These are phyloP conservation scores for Sinotaia quadrata DNA, from an alignment of 2,888 invertebrate species.

Conservation along the genomic window DNA sequence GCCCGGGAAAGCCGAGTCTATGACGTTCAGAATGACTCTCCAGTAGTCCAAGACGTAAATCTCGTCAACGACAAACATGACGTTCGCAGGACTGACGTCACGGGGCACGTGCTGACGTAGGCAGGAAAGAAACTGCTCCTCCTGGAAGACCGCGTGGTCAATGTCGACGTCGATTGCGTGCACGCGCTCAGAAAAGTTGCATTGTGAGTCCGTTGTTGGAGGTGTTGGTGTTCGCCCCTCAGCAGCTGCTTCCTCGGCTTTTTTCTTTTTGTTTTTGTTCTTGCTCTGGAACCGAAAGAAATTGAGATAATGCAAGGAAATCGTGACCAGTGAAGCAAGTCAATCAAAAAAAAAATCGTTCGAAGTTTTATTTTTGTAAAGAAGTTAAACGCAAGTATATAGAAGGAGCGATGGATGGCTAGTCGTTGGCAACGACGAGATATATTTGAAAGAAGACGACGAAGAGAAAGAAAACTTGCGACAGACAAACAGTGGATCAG, in stretches of 20 bases:
- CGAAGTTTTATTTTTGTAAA: too few relatives aligned
- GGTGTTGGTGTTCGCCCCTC: not conserved
- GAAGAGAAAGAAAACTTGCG: too few relatives aligned
- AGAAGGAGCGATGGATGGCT: too few relatives aligned
- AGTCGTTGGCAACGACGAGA: too few relatives aligned
- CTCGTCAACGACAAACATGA: conserved; percentile 39
- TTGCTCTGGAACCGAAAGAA: conserved; percentile 11
- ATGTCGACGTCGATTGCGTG: conserved; percentile 22
- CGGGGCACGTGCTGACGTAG: conserved; percentile 6
- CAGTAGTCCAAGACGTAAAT: conserved; percentile 38
- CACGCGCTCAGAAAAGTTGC: conserved; percentile 15
- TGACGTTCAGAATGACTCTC: conserved; percentile 25
- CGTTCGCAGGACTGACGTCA: conserved; percentile 15
- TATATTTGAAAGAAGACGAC: too few relatives aligned
- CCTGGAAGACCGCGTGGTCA: conserved; percentile 13
- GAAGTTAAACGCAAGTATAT: too few relatives aligned
- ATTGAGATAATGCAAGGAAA: too few relatives aligned
- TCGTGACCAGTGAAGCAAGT: too few relatives aligned
- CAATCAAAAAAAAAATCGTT: too few relatives aligned
- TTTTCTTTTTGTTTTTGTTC: conserved; percentile 21
- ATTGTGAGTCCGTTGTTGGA: not conserved
- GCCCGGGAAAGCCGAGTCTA: conserved; percentile 14
- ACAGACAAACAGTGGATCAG: too few relatives aligned
- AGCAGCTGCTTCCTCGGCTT: conserved; percentile 7
- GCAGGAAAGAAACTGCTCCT: conserved; percentile 6